A percentile compares a stretch with the other conserved stretches of the same genome.
Evolutionary conservation across 2,888 invertebrate genomes (phyloP).

Genomic region (Spisula solida): DNA sequence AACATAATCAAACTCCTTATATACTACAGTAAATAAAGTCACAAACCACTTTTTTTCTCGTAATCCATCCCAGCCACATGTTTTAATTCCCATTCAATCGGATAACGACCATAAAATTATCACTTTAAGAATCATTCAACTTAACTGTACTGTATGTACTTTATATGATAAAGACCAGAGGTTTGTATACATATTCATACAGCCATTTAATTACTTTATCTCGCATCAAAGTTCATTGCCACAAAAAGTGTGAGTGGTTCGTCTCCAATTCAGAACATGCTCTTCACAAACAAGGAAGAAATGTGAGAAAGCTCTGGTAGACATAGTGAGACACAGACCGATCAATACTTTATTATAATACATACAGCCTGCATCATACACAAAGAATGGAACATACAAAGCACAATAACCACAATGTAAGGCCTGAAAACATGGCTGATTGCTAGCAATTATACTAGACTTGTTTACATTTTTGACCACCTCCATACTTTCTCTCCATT

Average conservation of each 20-base stretch:
- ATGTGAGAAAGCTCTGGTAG: conserved; percentile 14
- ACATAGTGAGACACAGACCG: conserved; percentile 13
- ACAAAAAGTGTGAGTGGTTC: background rate
- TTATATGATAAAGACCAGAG: background rate
- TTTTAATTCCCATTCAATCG: background rate
- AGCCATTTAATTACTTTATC: background rate
- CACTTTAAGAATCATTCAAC: conserved; percentile 2
- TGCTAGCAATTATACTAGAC: background rate
- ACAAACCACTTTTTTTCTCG: background rate
- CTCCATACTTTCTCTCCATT: background rate
- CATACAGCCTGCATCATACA: conserved; percentile 19
- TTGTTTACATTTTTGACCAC: conserved; percentile 8
- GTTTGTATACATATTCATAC: background rate
- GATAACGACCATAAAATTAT: background rate
- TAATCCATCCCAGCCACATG: background rate
- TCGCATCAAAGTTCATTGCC: background rate
- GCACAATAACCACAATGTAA: background rate
- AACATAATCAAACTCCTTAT: background rate
- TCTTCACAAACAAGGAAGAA: conserved; percentile 4
- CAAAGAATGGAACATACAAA: background rate
- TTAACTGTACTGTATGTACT: background rate
- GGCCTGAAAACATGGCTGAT: background rate
- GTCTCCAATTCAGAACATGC: background rate
- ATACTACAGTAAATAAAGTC: background rate
- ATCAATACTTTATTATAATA: conserved; percentile 28